Evolutionary conservation across 1,140 invertebrate species (phyloP).

Genomic region (Acyrthosiphon pisum): DNA sequence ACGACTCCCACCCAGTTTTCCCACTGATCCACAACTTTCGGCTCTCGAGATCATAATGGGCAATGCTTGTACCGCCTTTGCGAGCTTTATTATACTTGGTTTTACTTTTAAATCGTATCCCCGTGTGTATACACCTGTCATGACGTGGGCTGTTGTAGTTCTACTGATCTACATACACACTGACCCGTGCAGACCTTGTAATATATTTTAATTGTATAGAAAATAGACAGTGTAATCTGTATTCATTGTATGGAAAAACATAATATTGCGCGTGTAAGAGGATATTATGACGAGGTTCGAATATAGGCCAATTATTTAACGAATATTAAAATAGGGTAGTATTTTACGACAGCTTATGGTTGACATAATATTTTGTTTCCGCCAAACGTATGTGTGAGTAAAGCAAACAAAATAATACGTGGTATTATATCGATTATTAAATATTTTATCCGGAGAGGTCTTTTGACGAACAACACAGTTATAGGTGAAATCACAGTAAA

Average conservation of each 20-base stretch:
- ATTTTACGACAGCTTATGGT: no score
- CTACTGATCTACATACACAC: not conserved
- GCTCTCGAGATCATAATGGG: constrained; percentile 10
- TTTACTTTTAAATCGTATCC: not conserved
- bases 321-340: no score
- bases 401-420: no score
- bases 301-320: not conserved
- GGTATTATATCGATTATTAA: no score
- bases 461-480: no score
- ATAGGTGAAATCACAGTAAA: no score
- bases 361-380: no score
- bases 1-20: not conserved
- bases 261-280: not conserved
- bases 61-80: constrained; percentile 24
- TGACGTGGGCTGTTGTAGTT: not conserved
- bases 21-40: not conserved
- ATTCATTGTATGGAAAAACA: not conserved
- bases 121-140: not conserved
- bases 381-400: no score
- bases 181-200: not conserved
- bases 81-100: not conserved
- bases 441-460: no score
- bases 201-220: not conserved
- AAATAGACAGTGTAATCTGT: not conserved
- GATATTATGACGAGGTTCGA: not conserved